Base-by-base conservation (phyloP, 2,888 invertebrate species). In the Cerastis leucographa region DNA sequence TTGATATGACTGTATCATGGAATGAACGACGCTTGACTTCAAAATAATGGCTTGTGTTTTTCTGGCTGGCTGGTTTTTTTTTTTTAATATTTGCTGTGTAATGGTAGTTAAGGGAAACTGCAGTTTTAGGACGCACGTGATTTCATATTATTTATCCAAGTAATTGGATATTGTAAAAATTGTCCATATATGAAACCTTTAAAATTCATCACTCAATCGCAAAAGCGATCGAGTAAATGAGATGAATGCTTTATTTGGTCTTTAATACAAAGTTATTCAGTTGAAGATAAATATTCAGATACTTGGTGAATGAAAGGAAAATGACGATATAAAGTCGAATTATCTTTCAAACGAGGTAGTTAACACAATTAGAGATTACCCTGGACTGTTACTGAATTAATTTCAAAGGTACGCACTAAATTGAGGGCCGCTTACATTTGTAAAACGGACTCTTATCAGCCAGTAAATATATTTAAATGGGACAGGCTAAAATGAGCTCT, bases 291-390 rank as follows among this genome's bases (percentile, higher is more conserved):
- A 54, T 46, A 64, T 35, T 61, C 25, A 81, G 64, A 75, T 59
- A 42, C 19, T 22, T 61, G 40, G 70, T n/a, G 17, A 71, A 83
- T 83, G 35, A 66, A 65, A 72, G 46, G 35, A 25, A 81, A 83
- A 66, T 73, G 70, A 17, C 51, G 44, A 29, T 78, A 25, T 79
- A 7, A 66, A 35, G 25, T 59, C 29, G 25, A 68, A 78, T 83
- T 68, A 56, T 54, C 67, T 75, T 77, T 56, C 49, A 70, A 71
- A 65, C 42, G 65, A 68, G 42, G 70, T 74, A 64, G 71, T 74
- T 84, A 59, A 76, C 67, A 84, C 72, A 81, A 76, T 81, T 71
- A 79, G 25, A 71, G 72, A 79, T 84, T 75, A 84, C 73, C 61
- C 71, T 64, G 44, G 65, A 73, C 68, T 68, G 59, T 71, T 71